Conservation (phyloP, 2,888 invertebrate species). For the Chloroclysta siterata region DNA sequence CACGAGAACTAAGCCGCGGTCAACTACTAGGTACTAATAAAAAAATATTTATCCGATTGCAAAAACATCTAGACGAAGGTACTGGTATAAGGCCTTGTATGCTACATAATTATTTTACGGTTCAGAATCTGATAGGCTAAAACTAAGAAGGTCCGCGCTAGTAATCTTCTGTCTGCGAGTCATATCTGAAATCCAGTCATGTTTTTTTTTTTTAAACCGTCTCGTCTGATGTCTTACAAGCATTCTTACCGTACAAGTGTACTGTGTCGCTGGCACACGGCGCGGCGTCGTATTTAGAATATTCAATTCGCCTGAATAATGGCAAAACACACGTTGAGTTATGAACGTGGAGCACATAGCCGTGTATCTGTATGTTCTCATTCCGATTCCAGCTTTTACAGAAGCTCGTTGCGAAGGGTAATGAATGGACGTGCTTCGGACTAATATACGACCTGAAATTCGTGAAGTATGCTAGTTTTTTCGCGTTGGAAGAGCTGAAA, state of each 20-base stretch:
- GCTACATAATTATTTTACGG: too few relatives aligned
- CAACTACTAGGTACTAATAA: too few relatives aligned
- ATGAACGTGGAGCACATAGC: conserved; percentile 34
- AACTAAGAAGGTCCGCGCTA: too few relatives aligned
- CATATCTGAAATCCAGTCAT: too few relatives aligned
- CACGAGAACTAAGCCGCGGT: too few relatives aligned
- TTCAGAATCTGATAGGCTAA: too few relatives aligned
- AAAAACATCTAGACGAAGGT: too few relatives aligned
- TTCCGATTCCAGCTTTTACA: conserved; percentile 21
- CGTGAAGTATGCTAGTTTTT: conserved; percentile 14
- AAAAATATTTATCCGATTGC: too few relatives aligned
- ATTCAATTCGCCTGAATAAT: conserved; percentile 63
- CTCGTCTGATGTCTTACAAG: too few relatives aligned
- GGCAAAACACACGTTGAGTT: conserved; percentile 54
- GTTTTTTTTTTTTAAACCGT: too few relatives aligned
- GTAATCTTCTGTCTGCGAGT: too few relatives aligned
- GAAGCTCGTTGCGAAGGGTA: conserved; percentile 19
- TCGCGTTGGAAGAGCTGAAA: not conserved
- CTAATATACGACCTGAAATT: conserved; percentile 20
- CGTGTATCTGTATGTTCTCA: conserved; percentile 21
- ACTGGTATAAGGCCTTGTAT: too few relatives aligned
- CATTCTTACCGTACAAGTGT: not conserved
- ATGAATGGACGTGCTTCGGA: conserved; percentile 22
- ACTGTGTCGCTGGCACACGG: conserved; percentile 23
- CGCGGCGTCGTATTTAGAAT: conserved; percentile 51